Evolutionary conservation across 2,888 invertebrate genomes (phyloP).

Genomic region (Watsonalla cultraria): DNA sequence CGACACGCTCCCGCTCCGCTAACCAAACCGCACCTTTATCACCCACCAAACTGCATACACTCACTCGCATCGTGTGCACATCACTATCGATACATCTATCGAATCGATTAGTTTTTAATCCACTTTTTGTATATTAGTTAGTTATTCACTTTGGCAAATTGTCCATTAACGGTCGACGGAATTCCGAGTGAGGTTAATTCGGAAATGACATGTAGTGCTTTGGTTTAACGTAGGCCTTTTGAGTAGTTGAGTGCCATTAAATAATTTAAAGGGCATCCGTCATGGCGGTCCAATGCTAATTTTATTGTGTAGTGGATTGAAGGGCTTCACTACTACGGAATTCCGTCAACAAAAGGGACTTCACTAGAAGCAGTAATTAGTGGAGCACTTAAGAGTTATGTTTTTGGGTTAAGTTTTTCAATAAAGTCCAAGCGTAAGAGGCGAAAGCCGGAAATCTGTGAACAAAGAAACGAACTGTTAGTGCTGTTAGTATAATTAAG

Average conservation of each 20-base stretch:
- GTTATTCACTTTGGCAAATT: neutral
- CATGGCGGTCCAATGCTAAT: constrained; percentile 23
- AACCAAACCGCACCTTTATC: constrained; percentile 47
- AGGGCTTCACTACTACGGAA: constrained; percentile 17
- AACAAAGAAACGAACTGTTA: constrained; percentile 70
- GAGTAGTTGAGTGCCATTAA: constrained; percentile 23
- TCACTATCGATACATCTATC: neutral
- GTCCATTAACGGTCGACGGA: constrained; percentile 21
- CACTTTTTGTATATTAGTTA: neutral
- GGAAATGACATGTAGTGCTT: constrained; percentile 19
- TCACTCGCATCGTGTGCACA: constrained; percentile 32
- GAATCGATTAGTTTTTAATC: neutral
- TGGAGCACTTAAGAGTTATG: constrained; percentile 20
- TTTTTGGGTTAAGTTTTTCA: constrained; percentile 38
- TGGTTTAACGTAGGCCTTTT: constrained; percentile 15
- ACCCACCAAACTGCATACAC: constrained; percentile 31
- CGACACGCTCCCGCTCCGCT: constrained; percentile 46
- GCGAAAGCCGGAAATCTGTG: constrained; percentile 55
- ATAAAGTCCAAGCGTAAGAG: constrained; percentile 38
- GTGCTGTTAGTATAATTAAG: constrained; percentile 59
- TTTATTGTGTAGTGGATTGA: constrained; percentile 17
- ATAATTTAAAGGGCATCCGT: constrained; percentile 31
- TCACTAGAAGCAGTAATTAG: constrained; percentile 15
- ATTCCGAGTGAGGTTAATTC: constrained; percentile 19
- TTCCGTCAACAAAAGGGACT: constrained; percentile 19